Conservation (phyloP, 2,113 vertebrate genomes). For the Mus pahari region DNA sequence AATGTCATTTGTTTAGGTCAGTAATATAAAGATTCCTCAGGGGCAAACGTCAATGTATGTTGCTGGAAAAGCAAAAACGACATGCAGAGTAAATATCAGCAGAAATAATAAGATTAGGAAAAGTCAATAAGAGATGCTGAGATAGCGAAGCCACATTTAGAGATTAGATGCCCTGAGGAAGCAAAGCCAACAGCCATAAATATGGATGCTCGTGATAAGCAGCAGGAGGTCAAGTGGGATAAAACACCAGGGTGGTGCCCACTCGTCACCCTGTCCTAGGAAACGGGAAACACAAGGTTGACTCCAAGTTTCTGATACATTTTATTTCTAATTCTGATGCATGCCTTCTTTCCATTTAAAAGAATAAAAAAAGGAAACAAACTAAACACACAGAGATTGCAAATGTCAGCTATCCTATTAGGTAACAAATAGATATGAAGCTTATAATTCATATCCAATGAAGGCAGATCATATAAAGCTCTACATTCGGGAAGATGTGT, state of each 20-base stretch:
- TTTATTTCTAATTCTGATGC: background rate
- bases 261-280: background rate
- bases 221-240: background rate
- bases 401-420: background rate
- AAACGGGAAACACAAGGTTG: background rate
- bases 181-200: background rate
- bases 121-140: conserved; percentile 71
- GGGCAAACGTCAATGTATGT: background rate
- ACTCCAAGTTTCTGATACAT: background rate
- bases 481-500: background rate
- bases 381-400: background rate
- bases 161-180: conserved; percentile 13
- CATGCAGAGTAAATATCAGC: conserved; percentile 71
- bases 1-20: conserved; percentile 63
- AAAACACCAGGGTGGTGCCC: background rate
- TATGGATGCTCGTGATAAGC: conserved; percentile 24
- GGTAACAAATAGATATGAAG: background rate
- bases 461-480: background rate
- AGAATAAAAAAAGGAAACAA: conserved; percentile 5
- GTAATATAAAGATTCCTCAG: conserved; percentile 8
- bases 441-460: background rate
- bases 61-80: conserved; percentile 42
- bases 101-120: conserved; percentile 73
- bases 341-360: background rate
- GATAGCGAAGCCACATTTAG: conserved; percentile 31